Conservation (phyloP, 2,797 vertebrate genomes). For the Geotria australis region DNA sequence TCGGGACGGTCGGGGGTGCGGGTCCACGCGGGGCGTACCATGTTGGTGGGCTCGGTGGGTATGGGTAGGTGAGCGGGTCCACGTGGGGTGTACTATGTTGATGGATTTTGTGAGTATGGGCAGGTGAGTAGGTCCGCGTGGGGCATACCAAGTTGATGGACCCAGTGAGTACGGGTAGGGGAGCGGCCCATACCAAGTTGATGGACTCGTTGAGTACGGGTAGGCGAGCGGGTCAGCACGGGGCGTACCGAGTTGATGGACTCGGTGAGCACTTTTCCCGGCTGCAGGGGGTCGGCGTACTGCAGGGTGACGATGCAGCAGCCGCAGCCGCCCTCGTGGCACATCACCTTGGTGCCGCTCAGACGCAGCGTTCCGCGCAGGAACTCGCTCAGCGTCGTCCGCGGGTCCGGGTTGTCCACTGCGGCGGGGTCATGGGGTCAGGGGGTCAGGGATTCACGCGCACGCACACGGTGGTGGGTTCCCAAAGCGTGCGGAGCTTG, state of each 20-base stretch:
- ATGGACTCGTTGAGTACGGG: not conserved
- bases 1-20: too few species aligned
- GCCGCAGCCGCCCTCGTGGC: slow-evolving; percentile 1
- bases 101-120: not conserved
- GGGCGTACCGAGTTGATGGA: slow-evolving; percentile 1
- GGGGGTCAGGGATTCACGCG: too few species aligned
- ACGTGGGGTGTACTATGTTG: not conserved
- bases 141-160: slow-evolving; percentile 1
- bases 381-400: not conserved
- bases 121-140: too few species aligned
- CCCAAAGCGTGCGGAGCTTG: too few species aligned
- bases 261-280: not conserved
- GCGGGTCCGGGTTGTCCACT: slow-evolving; percentile 1
- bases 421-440: too few species aligned
- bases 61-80: too few species aligned
- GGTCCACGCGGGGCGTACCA: not conserved
- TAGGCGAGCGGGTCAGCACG: too few species aligned
- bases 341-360: slow-evolving; percentile 1
- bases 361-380: not conserved
- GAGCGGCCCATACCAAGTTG: not conserved
- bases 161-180: not conserved
- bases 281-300: not conserved
- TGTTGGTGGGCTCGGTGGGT: slow-evolving; percentile 1
- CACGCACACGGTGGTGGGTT: too few species aligned
- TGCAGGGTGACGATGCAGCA: slow-evolving; percentile 1